These are phyloP conservation scores for Cordilura impudica DNA, from an alignment of 2,888 invertebrate species.

Conservation along the genomic window DNA sequence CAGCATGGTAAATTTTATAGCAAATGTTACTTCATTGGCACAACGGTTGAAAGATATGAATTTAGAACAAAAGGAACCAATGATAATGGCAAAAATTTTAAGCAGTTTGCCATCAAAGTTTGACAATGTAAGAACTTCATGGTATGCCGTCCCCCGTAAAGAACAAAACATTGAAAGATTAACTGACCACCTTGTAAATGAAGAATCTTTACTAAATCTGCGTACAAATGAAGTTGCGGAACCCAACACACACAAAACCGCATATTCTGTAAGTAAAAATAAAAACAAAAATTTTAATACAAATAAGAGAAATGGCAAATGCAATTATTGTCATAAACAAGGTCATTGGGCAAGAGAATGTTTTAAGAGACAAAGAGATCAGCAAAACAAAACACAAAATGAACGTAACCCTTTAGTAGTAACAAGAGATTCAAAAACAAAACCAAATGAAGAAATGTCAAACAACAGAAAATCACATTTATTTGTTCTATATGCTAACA, in stretches of 20 bases:
- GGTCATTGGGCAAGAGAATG: conserved; percentile 56
- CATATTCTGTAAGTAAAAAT: not conserved
- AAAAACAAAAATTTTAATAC: not conserved
- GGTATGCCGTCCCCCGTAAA: conserved; percentile 56
- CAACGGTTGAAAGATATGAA: conserved; percentile 59
- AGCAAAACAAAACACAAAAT: conserved; percentile 23
- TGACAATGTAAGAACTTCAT: conserved; percentile 59
- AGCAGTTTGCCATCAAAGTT: conserved; percentile 57
- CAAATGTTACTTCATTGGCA: conserved; percentile 43
- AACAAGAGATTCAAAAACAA: not conserved
- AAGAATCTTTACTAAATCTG: conserved; percentile 17
- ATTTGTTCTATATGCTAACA: conserved; percentile 27
- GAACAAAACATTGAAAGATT: conserved; percentile 55
- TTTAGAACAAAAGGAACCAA: conserved; percentile 49
- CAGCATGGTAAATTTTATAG: conserved; percentile 46
- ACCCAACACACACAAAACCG: not conserved
- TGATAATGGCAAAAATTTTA: conserved; percentile 58
- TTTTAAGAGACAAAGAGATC: conserved; percentile 44
- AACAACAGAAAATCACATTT: not conserved
- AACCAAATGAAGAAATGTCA: not conserved
- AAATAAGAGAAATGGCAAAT: conserved; percentile 41
- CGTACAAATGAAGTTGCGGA: not conserved
- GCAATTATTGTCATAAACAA: conserved; percentile 46
- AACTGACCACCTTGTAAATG: conserved; percentile 51
- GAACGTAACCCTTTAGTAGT: not conserved